Percentiles rank a stretch among this genome's conserved stretches.
Conservation (phyloP, 2,113 vertebrate species). For the Menidia beryllina region DNA sequence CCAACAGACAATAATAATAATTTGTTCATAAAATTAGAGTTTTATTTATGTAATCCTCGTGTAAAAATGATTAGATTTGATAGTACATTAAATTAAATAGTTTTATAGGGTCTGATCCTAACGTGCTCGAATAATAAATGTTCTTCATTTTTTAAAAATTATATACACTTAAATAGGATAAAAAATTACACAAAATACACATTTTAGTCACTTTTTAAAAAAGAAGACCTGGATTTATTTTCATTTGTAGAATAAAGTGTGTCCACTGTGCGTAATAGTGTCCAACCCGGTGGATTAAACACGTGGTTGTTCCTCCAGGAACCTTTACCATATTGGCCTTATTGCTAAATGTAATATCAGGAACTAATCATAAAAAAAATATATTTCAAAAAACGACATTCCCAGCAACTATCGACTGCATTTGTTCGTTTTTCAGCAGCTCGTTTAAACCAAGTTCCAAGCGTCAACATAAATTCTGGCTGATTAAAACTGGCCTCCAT, state of each 20-base stretch:
- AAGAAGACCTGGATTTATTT: not conserved
- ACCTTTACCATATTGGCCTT: not conserved
- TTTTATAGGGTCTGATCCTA: not conserved
- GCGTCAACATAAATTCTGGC: not conserved
- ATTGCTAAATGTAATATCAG: not conserved
- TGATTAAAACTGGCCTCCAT: not conserved
- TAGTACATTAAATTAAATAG: no score
- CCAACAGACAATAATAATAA: no score
- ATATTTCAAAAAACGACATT: not conserved
- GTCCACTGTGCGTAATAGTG: not conserved
- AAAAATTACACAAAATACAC: not conserved
- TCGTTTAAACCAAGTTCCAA: not conserved
- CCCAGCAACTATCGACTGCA: not conserved
- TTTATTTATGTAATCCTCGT: no score
- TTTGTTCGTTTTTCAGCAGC: no score
- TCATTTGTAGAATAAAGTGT: not conserved
- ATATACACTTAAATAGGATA: not conserved
- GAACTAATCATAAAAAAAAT: not conserved
- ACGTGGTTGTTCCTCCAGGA: not conserved
- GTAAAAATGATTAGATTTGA: no score
- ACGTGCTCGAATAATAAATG: not conserved
- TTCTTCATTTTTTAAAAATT: not conserved
- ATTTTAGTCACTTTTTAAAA: slow-evolving; percentile 2
- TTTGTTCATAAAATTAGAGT: no score
- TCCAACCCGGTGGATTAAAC: not conserved